Evolutionary conservation across 2,888 invertebrate genomes (phyloP).

Genomic region (Pardosa pseudoannulata): DNA sequence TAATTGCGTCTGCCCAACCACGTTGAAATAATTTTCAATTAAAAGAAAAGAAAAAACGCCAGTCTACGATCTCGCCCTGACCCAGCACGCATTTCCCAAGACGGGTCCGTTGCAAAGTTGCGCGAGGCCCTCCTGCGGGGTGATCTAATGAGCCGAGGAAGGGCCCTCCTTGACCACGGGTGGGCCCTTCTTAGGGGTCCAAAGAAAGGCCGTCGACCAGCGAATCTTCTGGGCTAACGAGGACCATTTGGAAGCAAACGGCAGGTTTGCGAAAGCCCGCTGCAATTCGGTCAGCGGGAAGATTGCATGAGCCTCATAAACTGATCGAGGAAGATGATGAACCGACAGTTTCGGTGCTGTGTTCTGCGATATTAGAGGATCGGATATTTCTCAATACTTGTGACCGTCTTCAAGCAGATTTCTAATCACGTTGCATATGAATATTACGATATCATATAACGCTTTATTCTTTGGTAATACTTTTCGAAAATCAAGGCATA

Average conservation of each 20-base stretch:
- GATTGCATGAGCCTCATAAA: too few species aligned
- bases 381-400: too few species aligned
- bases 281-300: too few species aligned
- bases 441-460: too few species aligned
- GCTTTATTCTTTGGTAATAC: too few species aligned
- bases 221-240: background rate
- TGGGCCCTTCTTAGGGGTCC: slow-evolving; percentile 52
- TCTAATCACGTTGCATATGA: too few species aligned
- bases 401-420: too few species aligned
- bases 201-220: slow-evolving; percentile 54
- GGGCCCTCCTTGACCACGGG: slow-evolving; percentile 66
- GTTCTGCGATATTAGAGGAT: too few species aligned
- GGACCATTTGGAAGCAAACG: slow-evolving; percentile 46
- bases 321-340: too few species aligned
- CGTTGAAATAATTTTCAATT: slow-evolving; percentile 56
- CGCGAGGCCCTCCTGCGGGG: slow-evolving; percentile 41
- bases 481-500: too few species aligned
- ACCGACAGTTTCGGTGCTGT: too few species aligned
- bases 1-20: slow-evolving; percentile 23
- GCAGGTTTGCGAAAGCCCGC: background rate
- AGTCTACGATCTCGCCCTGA: slow-evolving; percentile 22
- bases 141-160: slow-evolving; percentile 56
- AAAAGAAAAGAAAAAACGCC: too few species aligned
- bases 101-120: slow-evolving; percentile 31
- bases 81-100: slow-evolving; percentile 31